Percentiles rank a stretch among this genome's conserved stretches.
Evolutionary conservation across 2,888 invertebrate species (phyloP).

Genomic region (Melanchra persicariae): DNA sequence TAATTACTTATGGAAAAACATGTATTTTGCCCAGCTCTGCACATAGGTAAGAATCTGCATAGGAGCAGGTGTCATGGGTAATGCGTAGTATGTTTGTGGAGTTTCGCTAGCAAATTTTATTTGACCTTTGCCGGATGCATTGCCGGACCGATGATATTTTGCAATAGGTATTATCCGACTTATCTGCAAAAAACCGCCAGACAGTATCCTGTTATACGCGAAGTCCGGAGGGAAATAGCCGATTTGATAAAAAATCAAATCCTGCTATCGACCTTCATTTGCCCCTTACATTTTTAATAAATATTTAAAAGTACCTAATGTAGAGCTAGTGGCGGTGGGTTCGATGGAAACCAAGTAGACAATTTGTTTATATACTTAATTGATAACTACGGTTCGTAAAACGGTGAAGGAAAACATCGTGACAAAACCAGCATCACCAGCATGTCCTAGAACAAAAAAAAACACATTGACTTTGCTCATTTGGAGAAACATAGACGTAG

Average conservation of each 20-base stretch:
- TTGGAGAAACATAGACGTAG: too few relatives aligned
- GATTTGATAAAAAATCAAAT: constrained; percentile 40
- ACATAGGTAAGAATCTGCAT: too few relatives aligned
- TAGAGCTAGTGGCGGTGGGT: background rate
- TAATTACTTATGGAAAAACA: too few relatives aligned
- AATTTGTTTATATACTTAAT: background rate
- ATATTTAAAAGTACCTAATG: background rate
- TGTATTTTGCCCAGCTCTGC: too few relatives aligned
- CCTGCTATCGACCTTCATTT: constrained; percentile 14
- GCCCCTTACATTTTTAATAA: background rate
- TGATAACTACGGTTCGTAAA: background rate
- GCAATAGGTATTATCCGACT: background rate
- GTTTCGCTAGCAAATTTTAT: background rate
- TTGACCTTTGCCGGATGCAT: background rate
- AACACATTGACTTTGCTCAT: too few relatives aligned
- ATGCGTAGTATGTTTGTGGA: background rate
- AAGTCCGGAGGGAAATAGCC: constrained; percentile 38
- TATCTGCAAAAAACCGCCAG: constrained; percentile 34
- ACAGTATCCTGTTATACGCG: constrained; percentile 33
- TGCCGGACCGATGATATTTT: constrained; percentile 23
- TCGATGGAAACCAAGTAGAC: background rate
- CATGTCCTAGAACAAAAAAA: background rate
- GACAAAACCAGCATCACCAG: background rate
- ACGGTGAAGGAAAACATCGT: background rate
- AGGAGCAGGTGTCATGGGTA: too few relatives aligned